Evolutionary conservation across 2,113 vertebrate genomes (phyloP).

Genomic region (Lagopus muta): DNA sequence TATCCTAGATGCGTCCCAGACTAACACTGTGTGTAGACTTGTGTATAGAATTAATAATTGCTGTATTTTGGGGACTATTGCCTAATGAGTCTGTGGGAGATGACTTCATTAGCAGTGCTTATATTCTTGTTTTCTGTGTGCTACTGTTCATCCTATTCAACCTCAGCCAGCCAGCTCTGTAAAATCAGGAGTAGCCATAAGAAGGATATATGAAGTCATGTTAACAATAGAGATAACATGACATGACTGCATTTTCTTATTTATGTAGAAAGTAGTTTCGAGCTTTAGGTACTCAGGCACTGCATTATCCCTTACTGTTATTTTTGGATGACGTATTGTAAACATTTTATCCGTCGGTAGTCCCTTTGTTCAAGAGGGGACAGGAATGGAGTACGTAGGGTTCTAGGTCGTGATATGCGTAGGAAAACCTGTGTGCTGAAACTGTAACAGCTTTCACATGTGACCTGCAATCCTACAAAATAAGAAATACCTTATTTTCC

Average conservation of each 20-base stretch:
- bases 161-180: not conserved
- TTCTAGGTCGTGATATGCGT: not conserved
- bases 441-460: not conserved
- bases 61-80: not conserved
- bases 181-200: not conserved
- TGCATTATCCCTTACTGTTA: not conserved
- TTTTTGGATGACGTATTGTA: not conserved
- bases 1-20: not conserved
- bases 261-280: not conserved
- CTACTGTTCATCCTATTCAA: not conserved
- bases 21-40: not conserved
- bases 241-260: rapidly evolving
- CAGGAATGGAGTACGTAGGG: not conserved
- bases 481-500: not conserved
- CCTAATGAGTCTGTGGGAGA: not conserved
- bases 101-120: not conserved
- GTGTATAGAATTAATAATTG: not conserved
- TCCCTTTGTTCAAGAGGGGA: not conserved
- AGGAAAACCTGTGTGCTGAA: not conserved
- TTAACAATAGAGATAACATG: not conserved
- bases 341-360: not conserved
- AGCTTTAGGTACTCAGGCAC: not conserved
- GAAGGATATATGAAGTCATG: not conserved
- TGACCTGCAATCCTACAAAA: not conserved
- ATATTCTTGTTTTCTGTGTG: not conserved